phyloP scores from a whole-genome alignment of 2,113 vertebrate species.

The Urocitellus parryii region DNA sequence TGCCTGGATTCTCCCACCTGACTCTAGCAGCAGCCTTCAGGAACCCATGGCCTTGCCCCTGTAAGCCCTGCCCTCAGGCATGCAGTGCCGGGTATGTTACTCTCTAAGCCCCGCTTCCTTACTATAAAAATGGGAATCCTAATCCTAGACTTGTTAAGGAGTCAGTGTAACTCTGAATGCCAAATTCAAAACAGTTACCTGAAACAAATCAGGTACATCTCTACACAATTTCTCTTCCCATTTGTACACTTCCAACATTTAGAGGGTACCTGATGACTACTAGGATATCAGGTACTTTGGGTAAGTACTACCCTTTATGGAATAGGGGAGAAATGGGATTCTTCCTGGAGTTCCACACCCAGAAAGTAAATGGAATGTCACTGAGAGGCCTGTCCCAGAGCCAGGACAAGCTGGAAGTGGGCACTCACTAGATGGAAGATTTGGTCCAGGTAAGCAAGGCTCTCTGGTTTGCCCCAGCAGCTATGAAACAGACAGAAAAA shows the following conservation, averaged over 20 bases:
- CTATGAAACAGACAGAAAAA: not conserved
- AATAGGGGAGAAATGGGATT: not conserved
- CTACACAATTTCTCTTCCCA: not conserved
- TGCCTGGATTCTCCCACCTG: not conserved
- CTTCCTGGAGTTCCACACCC: not conserved
- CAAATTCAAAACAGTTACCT: not conserved
- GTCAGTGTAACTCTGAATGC: not conserved
- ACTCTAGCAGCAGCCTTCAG: not conserved
- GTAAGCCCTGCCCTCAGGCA: not conserved
- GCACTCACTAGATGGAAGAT: not conserved
- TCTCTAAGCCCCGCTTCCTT: not conserved
- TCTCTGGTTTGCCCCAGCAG: not conserved
- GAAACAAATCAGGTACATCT: not conserved
- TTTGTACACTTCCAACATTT: not conserved
- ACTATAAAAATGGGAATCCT: not conserved
- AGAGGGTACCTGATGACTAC: not conserved
- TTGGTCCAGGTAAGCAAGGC: not conserved
- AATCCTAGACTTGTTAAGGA: not conserved
- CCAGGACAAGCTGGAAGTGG: not conserved
- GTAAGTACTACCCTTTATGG: not conserved
- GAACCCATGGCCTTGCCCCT: not conserved
- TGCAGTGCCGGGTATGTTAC: not conserved
- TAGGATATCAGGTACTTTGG: not conserved
- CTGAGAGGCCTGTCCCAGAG: not conserved
- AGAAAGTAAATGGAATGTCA: not conserved